Base-by-base conservation (phyloP, 2,888 invertebrate genomes). In the Dryobota labecula region DNA sequence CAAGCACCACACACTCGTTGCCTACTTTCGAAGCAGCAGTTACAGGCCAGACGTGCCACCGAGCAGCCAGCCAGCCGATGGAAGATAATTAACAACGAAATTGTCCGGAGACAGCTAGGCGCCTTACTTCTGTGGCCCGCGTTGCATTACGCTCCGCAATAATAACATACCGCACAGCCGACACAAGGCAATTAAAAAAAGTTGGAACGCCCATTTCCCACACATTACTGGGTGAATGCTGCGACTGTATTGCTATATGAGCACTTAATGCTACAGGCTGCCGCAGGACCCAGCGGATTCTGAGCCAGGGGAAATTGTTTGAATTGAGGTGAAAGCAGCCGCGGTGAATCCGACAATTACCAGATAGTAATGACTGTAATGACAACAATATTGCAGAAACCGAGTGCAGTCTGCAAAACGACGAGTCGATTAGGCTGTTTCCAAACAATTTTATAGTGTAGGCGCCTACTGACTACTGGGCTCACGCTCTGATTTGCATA, bases 401-500 rank as follows among this genome's bases (percentile, higher is more conserved):
- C 78, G 87, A 90, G 89, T 88, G 89, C 86, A 90, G 86, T 79
- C 86, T 83, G 86, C 85, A 86, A 88, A 91, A 85, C 86, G 83
- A 84, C 75, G 80, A 79, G 80, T 68, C 82, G 78, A 84, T 86
- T 85, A 85, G 86, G 76, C 82, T 84, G 86, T 87, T 90, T 88
- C 83, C 83, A 88, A 89, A 89, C 86, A 86, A 87, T 89, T 89
- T 89, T 81, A 89, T 88, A 88, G 86, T 85, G 89, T 88, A 88
- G 89, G 89, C 87, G 84, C 80, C 72, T 70, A 84, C 85, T 84
- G 84, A 84, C 88, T 87, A 84, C 88, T 64, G 66, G 73, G 86
- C 89, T 92, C 93, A 93, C 92, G 94, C 93, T 94, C 94, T 93
- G 93, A 92, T 94, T 94, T 94, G 92, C 94, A 94, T 94, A 92